Percentiles rank a stretch among this genome's conserved stretches.
Evolutionary conservation across 2,797 vertebrate species (phyloP).

Genomic region (Gambelia wislizenii): DNA sequence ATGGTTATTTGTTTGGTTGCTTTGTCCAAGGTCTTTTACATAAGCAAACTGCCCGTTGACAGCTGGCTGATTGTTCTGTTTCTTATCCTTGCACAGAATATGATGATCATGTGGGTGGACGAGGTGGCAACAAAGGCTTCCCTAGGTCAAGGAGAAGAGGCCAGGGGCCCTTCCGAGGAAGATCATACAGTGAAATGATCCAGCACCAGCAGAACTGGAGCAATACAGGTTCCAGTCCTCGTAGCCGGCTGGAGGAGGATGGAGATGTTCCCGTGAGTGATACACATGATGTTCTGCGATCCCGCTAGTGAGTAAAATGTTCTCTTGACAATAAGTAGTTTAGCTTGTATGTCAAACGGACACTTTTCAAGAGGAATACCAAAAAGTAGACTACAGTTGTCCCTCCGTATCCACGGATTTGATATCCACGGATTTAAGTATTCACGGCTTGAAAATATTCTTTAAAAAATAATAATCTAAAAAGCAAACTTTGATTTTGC

Average conservation of each 20-base stretch:
- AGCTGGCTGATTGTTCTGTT: background rate
- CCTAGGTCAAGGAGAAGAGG: constrained; percentile 84
- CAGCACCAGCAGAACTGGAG: constrained; percentile 80
- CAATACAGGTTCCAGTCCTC: constrained; percentile 70
- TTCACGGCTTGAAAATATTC: no score
- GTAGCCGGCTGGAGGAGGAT: constrained; percentile 78
- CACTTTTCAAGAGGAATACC: no score
- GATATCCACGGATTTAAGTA: no score
- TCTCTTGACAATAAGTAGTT: background rate
- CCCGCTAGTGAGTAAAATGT: constrained; percentile 72
- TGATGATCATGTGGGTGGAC: constrained; percentile 81
- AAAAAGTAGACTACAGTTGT: background rate
- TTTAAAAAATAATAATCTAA: no score
- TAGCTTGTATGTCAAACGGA: background rate
- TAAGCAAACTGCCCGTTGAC: background rate
- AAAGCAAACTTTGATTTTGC: no score
- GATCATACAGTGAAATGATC: constrained; percentile 76
- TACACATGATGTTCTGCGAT: constrained; percentile 77
- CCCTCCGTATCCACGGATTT: no score
- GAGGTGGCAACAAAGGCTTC: constrained; percentile 65
- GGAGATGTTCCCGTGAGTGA: constrained; percentile 87
- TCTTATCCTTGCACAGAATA: constrained; percentile 79
- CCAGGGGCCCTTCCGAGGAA: constrained; percentile 83
- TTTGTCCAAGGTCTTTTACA: background rate
- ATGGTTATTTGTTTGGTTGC: background rate